Evolutionary conservation across 2,888 invertebrate species (phyloP).

Genomic region (Ophion slaviceki): DNA sequence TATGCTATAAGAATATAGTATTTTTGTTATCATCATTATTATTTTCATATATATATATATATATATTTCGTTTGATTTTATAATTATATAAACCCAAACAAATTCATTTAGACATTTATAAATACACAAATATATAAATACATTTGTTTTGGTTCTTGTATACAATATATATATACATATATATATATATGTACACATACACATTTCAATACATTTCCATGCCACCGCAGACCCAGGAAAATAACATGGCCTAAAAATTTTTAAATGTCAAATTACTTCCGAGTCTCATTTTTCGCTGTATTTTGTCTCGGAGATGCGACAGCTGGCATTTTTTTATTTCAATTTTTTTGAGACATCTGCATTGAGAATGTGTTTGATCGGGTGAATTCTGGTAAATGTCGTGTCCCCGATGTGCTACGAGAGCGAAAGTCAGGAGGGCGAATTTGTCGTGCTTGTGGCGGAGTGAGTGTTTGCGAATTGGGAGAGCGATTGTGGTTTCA

Average conservation of each 20-base stretch:
- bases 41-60: too few species aligned
- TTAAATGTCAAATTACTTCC: background rate
- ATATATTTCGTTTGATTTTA: too few species aligned
- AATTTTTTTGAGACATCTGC: background rate
- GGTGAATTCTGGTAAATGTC: background rate
- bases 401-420: background rate
- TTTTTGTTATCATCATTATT: background rate
- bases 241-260: background rate
- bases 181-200: background rate
- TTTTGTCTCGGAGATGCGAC: background rate
- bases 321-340: background rate
- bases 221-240: background rate
- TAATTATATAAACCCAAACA: too few species aligned
- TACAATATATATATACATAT: background rate
- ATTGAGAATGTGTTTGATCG: background rate
- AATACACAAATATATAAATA: background rate
- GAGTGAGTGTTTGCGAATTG: constrained; percentile 46
- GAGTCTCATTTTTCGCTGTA: too few species aligned
- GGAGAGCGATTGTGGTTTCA: background rate
- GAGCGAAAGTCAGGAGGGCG: background rate
- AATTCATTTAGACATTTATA: background rate
- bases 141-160: background rate
- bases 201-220: background rate
- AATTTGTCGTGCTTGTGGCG: background rate
- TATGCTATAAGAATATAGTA: background rate